Base-by-base conservation (phyloP, 2,797 vertebrate genomes). In the Pseudocheirus occidentalis region DNA sequence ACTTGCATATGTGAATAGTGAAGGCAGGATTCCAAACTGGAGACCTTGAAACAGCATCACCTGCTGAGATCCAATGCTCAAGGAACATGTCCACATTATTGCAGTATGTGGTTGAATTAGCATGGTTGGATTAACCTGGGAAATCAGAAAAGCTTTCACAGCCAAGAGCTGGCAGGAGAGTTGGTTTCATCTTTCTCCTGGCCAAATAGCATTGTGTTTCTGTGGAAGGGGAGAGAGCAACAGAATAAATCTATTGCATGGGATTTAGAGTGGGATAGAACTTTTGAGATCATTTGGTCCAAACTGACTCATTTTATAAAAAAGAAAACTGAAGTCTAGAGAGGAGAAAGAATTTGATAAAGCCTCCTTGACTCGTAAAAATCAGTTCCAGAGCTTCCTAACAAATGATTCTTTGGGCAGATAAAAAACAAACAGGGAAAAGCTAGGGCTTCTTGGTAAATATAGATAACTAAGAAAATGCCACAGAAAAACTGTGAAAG, bases 41-140 rank as follows among this genome's bases (percentile, higher is more conserved):
- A 16, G 96, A 55, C 24, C 46, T 93, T 87, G 16, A 90, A 56
- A 91, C 34, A 1, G 24, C 0, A 59, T 91, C 93, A 96, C 92
- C 57, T 93, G 55, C 90, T 94, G 14, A 95, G 31, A 92, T 96
- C 62, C 93, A 94, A 4, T 90, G 62, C 96, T 93, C 92, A 94
- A 94, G 91, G 58, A 0, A 1, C 66, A 24, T 46, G 93, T 92
- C 18, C 52, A n/a, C 21, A n/a, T 21, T 54, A 87, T 50, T 87
- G 40, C 73, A 50, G 73, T 50, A 27, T 87, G 40, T 87, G 73
- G 73, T 87, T 87, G 73, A 87, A 87, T 87, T 87, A 87, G 40
- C 73, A 87, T 87, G 73, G 73, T 27, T 87, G 73, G 73, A 87
- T 87, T 87, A 87, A 27, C 73, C 73, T 87, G 73, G 40, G 73